phyloP scores from a whole-genome alignment of 2,797 vertebrate genomes.

The Chiloscyllium punctatum region DNA sequence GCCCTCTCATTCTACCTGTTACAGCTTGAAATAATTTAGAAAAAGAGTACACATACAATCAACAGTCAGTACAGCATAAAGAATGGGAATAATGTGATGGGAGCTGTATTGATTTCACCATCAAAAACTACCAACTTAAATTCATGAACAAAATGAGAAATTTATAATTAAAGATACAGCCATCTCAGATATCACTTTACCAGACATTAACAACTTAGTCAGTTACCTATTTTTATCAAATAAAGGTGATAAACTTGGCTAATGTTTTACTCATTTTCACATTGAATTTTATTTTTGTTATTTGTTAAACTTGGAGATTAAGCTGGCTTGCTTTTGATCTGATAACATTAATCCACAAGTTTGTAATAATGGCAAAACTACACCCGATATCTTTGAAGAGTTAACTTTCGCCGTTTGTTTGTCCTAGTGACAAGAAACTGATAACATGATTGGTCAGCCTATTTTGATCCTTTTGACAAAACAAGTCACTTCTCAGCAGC shows the following conservation, averaged over 20 bases:
- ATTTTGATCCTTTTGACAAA: background rate
- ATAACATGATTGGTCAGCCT: background rate
- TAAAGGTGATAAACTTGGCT: background rate
- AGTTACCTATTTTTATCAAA: background rate
- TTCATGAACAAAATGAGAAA: background rate
- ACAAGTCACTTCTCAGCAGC: background rate
- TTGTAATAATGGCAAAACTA: background rate
- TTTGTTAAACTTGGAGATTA: background rate
- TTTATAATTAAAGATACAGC: background rate
- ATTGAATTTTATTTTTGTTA: background rate
- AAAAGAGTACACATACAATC: slow-evolving; percentile 50
- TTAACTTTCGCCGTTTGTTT: background rate
- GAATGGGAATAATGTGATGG: background rate
- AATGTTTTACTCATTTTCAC: background rate
- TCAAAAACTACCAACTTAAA: background rate
- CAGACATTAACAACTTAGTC: background rate
- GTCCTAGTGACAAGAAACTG: background rate
- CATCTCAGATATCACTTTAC: background rate
- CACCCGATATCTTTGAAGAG: no score
- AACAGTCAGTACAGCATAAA: slow-evolving; percentile 19
- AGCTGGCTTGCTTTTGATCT: background rate
- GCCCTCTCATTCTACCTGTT: slow-evolving; percentile 57
- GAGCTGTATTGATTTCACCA: background rate
- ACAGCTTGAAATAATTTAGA: slow-evolving; percentile 70
- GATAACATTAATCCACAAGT: background rate